Conservation (phyloP, 2,113 vertebrate genomes). For the Amblyornis subalaris region DNA sequence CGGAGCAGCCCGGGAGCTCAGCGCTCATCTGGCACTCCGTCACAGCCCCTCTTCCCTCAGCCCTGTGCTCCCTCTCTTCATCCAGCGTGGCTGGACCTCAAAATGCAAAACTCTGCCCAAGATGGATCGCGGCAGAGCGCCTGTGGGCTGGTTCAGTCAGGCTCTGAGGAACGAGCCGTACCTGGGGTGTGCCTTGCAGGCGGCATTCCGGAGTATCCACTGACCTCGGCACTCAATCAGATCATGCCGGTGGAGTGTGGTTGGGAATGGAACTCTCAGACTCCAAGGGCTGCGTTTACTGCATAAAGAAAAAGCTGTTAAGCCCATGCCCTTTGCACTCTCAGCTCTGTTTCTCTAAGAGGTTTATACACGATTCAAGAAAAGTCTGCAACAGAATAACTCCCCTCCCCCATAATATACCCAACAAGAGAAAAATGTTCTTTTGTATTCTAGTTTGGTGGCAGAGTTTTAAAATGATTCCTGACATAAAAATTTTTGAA, state of each 20-base stretch:
- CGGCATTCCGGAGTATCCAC: neutral
- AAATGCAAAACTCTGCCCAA: neutral
- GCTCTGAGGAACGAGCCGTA: neutral
- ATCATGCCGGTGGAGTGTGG: neutral
- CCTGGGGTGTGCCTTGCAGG: neutral
- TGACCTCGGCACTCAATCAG: neutral
- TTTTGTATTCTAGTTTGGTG: neutral
- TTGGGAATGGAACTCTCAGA: neutral
- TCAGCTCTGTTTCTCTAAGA: conserved; percentile 26
- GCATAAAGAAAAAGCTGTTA: conserved; percentile 33
- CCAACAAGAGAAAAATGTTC: neutral
- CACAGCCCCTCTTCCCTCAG: neutral
- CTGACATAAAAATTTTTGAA: neutral
- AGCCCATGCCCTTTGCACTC: neutral
- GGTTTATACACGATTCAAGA: conserved; percentile 6
- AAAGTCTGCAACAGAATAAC: neutral
- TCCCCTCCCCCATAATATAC: neutral
- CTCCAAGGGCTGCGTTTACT: conserved; percentile 32
- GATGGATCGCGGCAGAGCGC: neutral
- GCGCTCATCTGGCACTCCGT: neutral
- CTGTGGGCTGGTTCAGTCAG: neutral
- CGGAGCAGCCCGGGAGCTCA: neutral
- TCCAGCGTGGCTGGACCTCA: neutral
- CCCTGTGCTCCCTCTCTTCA: neutral
- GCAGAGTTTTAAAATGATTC: neutral